phyloP scores from a whole-genome alignment of 2,113 vertebrate species.

The Phylloscopus trochilus region DNA sequence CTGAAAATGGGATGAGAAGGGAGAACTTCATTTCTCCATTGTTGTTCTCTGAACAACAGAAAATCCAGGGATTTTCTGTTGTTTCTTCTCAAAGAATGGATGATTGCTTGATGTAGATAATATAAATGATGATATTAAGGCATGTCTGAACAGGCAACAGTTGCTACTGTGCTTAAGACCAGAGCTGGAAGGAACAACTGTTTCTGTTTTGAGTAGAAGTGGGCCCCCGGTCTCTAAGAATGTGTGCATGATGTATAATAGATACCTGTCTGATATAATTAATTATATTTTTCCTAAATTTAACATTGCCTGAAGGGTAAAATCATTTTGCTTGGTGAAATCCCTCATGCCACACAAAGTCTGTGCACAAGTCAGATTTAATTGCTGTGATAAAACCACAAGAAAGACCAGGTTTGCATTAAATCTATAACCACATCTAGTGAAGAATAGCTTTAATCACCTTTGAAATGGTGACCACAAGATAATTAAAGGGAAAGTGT shows the following conservation, averaged over 20 bases:
- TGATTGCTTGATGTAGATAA: neutral
- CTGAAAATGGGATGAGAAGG: neutral
- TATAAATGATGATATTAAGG: constrained; percentile 9
- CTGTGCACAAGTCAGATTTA: constrained; percentile 87
- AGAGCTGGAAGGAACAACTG: neutral
- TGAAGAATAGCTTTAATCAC: constrained; percentile 89
- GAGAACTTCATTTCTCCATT: neutral
- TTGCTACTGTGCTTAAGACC: constrained; percentile 13
- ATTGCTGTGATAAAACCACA: constrained; percentile 95
- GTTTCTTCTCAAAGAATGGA: neutral
- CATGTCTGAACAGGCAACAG: neutral
- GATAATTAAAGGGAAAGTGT: constrained; percentile 95
- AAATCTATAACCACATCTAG: constrained; percentile 90
- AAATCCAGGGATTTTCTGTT: neutral
- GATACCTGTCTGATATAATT: constrained; percentile 91
- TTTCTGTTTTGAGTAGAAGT: constrained; percentile 42
- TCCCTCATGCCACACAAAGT: constrained; percentile 92
- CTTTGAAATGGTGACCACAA: constrained; percentile 91
- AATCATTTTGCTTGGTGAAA: constrained; percentile 81
- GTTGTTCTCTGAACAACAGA: too few relatives aligned
- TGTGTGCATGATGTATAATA: constrained; percentile 77
- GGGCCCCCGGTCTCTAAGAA: constrained; percentile 69
- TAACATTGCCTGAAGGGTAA: constrained; percentile 86
- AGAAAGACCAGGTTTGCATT: constrained; percentile 95
- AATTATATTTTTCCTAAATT: constrained; percentile 95